Percentiles rank a stretch among this genome's conserved stretches.
These are phyloP conservation scores for Drosophila albomicans DNA, from an alignment of 1,140 invertebrate genomes.

Conservation along the genomic window DNA sequence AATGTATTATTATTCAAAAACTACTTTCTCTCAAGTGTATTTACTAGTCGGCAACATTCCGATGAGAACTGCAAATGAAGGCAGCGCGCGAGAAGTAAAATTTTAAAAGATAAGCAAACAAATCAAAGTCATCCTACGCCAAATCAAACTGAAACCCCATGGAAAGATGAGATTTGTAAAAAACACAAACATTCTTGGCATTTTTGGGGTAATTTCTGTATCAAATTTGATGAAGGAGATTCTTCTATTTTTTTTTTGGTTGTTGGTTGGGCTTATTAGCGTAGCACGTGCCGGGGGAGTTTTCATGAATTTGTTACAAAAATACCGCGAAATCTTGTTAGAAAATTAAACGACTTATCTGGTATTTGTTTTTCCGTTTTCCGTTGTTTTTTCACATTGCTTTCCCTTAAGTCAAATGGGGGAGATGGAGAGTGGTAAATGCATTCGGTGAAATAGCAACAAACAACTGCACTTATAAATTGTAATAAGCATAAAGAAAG, in stretches of 20 bases:
- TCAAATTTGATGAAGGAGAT: constrained; percentile 58
- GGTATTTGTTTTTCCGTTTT: constrained; percentile 45
- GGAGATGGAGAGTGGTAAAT: constrained; percentile 21
- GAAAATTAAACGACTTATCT: constrained; percentile 74
- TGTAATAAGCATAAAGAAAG: constrained; percentile 42
- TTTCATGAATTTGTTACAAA: constrained; percentile 45
- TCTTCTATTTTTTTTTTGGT: constrained; percentile 20
- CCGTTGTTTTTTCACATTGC: constrained; percentile 1
- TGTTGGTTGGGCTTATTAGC: constrained; percentile 59
- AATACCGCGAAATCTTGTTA: constrained; percentile 78
- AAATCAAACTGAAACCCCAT: constrained; percentile 63
- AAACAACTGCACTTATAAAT: constrained; percentile 53
- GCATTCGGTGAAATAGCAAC: constrained; percentile 39
- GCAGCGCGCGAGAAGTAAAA: constrained; percentile 50
- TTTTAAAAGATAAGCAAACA: constrained; percentile 79
- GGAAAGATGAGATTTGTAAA: constrained; percentile 33
- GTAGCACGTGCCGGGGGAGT: constrained; percentile 65
- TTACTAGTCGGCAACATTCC: neutral
- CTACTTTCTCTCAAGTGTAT: neutral
- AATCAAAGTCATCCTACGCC: constrained; percentile 69
- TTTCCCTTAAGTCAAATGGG: neutral
- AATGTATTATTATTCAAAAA: neutral
- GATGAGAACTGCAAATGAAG: neutral
- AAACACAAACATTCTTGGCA: constrained; percentile 36
- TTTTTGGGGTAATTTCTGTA: constrained; percentile 51